Conservation (phyloP, 2,113 vertebrate species). For the Diadophis punctatus region DNA sequence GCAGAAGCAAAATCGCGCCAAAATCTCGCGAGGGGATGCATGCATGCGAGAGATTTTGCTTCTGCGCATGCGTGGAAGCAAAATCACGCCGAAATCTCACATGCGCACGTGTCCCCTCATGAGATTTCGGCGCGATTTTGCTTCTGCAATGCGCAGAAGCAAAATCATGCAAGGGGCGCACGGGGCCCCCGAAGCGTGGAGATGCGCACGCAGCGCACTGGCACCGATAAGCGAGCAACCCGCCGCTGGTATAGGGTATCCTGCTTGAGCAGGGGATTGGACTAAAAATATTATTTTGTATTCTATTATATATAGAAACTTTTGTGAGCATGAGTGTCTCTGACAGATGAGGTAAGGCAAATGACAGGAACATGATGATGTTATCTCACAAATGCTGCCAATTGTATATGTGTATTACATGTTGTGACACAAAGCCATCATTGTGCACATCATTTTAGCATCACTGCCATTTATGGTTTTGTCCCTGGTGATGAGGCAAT, state of each 20-base stretch:
- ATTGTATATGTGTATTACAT: neutral
- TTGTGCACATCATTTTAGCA: neutral
- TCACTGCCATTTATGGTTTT: neutral
- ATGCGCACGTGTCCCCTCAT: too few relatives aligned
- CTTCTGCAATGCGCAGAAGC: too few relatives aligned
- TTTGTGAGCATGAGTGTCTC: neutral
- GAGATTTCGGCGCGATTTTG: too few relatives aligned
- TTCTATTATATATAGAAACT: neutral
- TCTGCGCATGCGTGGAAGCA: too few relatives aligned
- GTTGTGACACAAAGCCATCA: neutral
- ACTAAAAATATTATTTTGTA: neutral
- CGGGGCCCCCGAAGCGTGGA: too few relatives aligned
- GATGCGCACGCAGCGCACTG: too few relatives aligned
- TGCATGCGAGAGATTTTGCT: too few relatives aligned
- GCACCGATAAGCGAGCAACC: too few relatives aligned
- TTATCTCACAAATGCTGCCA: neutral
- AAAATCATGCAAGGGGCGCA: too few relatives aligned
- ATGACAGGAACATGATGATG: neutral
- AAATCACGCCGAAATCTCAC: too few relatives aligned
- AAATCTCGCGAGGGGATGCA: too few relatives aligned
- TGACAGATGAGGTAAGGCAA: neutral
- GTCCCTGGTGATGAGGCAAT: neutral
- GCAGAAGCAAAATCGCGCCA: too few relatives aligned
- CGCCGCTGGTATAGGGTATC: neutral
- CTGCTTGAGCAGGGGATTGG: neutral